phyloP scores from a whole-genome alignment of 2,797 vertebrate species.

The Echiichthys vipera region DNA sequence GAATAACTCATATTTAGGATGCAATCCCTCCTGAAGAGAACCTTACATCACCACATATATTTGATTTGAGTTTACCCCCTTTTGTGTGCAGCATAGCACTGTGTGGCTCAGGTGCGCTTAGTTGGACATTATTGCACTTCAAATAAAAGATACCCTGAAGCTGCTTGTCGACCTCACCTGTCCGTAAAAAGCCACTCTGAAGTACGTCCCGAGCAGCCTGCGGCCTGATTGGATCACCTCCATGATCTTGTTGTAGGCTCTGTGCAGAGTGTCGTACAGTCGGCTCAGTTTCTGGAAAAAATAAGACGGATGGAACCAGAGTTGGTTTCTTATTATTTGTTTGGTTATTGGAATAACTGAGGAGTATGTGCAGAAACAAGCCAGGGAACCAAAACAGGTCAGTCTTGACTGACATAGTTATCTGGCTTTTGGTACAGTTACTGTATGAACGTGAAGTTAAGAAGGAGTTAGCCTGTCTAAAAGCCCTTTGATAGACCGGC shows the following conservation, averaged over 20 bases:
- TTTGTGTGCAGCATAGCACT: accelerated
- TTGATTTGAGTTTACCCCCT: not conserved
- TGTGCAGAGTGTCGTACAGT: conserved; percentile 93
- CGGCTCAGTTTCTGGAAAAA: conserved; percentile 91
- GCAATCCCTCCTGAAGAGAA: no score
- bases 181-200: conserved; percentile 97
- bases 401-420: no score
- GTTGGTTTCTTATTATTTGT: not conserved
- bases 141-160: not conserved
- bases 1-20: no score
- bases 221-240: conserved; percentile 94
- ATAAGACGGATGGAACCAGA: not conserved
- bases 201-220: conserved; percentile 95
- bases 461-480: not conserved
- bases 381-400: no score
- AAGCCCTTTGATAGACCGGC: not conserved
- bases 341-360: not conserved
- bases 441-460: no score
- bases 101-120: not conserved
- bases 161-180: conserved; percentile 82
- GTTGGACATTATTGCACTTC: not conserved
- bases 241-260: conserved; percentile 95
- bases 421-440: no score
- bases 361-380: not conserved
- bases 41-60: not conserved